Percentiles rank a stretch among this genome's conserved stretches.
Evolutionary conservation across 2,888 invertebrate species (phyloP).

Genomic region (Helicoverpa assulta): DNA sequence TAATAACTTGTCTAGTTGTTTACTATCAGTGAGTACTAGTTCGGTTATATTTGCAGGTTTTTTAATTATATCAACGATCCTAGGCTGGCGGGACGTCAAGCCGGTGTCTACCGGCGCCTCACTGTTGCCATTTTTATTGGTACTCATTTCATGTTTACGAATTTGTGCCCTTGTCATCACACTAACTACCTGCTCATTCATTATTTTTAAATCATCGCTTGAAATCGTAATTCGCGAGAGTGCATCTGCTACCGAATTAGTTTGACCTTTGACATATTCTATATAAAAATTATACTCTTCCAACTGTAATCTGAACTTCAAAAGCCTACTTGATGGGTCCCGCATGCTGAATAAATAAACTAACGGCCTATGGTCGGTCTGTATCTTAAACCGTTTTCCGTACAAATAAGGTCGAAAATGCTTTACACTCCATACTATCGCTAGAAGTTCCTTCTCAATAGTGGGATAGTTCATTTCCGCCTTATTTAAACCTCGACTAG

Average conservation of each 20-base stretch:
- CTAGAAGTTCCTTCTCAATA: conserved; percentile 14
- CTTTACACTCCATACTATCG: background rate
- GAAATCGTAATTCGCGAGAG: conserved; percentile 14
- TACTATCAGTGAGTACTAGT: too few relatives aligned
- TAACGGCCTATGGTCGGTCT: conserved; percentile 15
- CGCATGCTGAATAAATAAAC: conserved; percentile 14
- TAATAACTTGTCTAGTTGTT: too few relatives aligned
- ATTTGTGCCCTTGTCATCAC: too few relatives aligned
- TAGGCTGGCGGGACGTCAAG: too few relatives aligned
- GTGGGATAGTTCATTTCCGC: too few relatives aligned
- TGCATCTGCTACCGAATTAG: conserved; percentile 17
- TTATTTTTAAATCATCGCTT: too few relatives aligned
- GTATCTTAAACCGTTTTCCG: conserved; percentile 5
- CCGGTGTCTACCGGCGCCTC: too few relatives aligned
- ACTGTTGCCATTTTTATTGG: too few relatives aligned
- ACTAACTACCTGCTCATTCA: too few relatives aligned
- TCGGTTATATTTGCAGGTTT: too few relatives aligned
- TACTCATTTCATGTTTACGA: too few relatives aligned
- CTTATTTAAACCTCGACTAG: conserved; percentile 16
- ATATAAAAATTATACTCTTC: conserved; percentile 19
- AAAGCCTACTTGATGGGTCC: conserved; percentile 20
- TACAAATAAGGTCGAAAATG: conserved; percentile 14
- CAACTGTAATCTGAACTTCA: conserved; percentile 11
- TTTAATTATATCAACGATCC: too few relatives aligned
- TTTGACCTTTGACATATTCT: conserved; percentile 11